Percentiles rank a stretch among this genome's conserved stretches.
Evolutionary conservation across 1,140 invertebrate species (phyloP).

Genomic region (Eciton burchellii): DNA sequence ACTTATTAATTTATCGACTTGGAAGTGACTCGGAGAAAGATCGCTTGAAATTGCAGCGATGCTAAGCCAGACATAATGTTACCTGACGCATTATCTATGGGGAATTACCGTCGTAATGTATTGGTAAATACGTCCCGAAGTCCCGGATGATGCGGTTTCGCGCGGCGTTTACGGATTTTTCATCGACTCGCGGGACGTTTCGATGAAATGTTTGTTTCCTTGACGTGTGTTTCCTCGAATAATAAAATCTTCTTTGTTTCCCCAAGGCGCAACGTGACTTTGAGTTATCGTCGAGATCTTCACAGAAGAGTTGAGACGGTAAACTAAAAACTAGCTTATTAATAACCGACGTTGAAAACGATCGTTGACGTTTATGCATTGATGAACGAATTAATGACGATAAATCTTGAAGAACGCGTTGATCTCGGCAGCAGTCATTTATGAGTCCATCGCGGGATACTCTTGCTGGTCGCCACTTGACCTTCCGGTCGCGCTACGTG

Average conservation of each 20-base stretch:
- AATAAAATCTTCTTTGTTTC: neutral
- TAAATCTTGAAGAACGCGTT: neutral
- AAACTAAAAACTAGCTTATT: neutral
- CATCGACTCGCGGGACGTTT: neutral
- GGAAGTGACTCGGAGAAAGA: no score
- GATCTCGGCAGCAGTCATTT: neutral
- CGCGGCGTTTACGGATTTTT: no score
- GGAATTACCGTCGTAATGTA: no score
- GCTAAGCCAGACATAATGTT: no score
- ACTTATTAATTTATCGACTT: no score
- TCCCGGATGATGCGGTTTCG: no score
- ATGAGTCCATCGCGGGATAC: neutral
- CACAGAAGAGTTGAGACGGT: neutral
- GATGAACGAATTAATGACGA: no score
- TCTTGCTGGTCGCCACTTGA: neutral
- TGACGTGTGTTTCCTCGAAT: neutral
- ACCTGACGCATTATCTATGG: no score
- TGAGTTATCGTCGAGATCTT: slow-evolving; percentile 11
- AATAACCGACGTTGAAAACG: neutral
- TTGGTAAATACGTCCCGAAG: no score
- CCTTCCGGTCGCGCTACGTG: neutral
- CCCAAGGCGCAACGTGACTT: no score
- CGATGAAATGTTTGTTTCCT: neutral
- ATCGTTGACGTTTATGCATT: neutral
- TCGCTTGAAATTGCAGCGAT: no score